Evolutionary conservation across 1,140 invertebrate species (phyloP), one percentile per base, ranked within the genome.

Genomic region (Drosophila watanabei): DNA sequence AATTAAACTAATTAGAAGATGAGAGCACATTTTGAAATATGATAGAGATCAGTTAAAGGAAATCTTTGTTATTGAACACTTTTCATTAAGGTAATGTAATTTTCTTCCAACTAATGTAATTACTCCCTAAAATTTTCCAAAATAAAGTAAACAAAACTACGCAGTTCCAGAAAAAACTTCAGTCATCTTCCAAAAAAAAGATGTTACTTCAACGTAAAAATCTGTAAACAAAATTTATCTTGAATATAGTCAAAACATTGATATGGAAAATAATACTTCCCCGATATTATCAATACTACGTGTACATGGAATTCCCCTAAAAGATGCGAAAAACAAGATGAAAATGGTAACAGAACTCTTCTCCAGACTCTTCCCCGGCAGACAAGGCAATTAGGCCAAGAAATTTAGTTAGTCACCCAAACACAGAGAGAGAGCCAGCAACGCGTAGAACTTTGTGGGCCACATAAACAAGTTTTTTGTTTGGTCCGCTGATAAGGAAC

Each of bases 251-350:
- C 28, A 72, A 13, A 73, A 60, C 20, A 75, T 24, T 18, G 39
- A 43, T 39, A 32, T 33, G 0, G 14, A 39, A 43, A 51, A 78
- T 51, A 59, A 86, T 68, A 63, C 61, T 86, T 88, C 60, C 80
- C 76, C 76, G 49, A 69, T 76, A 43, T 49, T 75, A 79, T 86
- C 73, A 39, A 43, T 37, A 57, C 9, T 35, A 46, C 18, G 59
- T 61, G 49, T 43, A 62, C 43, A 66, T 37, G n/a, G 13, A 83
- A 58, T 4, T 16, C 33, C 18, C 46, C n/a, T 45, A 32, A 48
- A n/a, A 49, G 54, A 70, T 61, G 30, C 49, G 20, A 84, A 78
- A 84, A 81, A 83, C 77, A 88, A 89, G 78, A 81, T 88, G 79
- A 16, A 48, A 58, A 46, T n/a, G 54, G 35, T n/a, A 56, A 33